Percentiles rank a stretch among this genome's conserved stretches.
Conservation (phyloP, 2,797 vertebrate species). For the Pseudochirops corinnae region DNA sequence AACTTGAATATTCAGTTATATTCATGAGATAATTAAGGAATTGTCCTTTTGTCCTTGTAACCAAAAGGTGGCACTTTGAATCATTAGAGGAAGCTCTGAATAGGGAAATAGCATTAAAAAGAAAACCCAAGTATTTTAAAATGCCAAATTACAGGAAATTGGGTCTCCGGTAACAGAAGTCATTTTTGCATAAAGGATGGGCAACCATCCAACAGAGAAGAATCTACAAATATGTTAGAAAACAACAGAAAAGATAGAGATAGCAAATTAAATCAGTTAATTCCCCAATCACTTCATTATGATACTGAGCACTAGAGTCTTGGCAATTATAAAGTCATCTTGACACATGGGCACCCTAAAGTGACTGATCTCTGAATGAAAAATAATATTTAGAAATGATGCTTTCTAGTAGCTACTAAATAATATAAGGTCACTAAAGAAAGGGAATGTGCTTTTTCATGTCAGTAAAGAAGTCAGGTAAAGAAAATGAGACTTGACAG, state of each 20-base stretch:
- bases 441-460: conserved; percentile 64
- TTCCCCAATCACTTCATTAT: conserved; percentile 66
- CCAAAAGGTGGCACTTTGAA: conserved; percentile 69
- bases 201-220: conserved; percentile 67
- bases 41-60: conserved; percentile 81
- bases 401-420: conserved; percentile 46
- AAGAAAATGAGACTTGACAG: conserved; percentile 81
- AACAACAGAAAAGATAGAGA: conserved; percentile 67
- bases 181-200: conserved; percentile 65
- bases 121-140: conserved; percentile 52
- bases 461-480: conserved; percentile 83
- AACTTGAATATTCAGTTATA: conserved; percentile 78
- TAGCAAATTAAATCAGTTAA: conserved; percentile 56
- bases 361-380: conserved; percentile 67
- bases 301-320: conserved; percentile 56
- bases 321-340: background rate
- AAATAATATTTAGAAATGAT: conserved; percentile 61
- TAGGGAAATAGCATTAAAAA: conserved; percentile 50
- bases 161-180: conserved; percentile 27
- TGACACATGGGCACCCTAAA: conserved; percentile 35
- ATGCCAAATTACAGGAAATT: conserved; percentile 46
- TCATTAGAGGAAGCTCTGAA: conserved; percentile 68
- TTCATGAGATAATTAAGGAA: conserved; percentile 77
- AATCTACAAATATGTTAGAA: conserved; percentile 16
- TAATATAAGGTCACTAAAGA: conserved; percentile 71